These are phyloP conservation scores for Rapana venosa DNA, from an alignment of 2,888 invertebrate genomes.

Conservation along the genomic window DNA sequence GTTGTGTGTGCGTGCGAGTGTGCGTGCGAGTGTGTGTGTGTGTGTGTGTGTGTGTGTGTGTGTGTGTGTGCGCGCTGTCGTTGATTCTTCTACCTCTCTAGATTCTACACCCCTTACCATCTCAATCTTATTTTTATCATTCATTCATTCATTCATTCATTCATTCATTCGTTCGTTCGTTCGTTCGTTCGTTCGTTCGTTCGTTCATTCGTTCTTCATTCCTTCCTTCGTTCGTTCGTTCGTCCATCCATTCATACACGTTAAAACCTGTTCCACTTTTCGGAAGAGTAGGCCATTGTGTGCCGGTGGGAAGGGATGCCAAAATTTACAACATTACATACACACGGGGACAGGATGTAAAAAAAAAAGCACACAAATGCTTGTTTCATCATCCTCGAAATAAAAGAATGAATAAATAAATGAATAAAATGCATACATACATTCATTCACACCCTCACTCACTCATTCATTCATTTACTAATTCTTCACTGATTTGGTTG, in stretches of 20 bases:
- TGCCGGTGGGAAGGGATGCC: too few relatives aligned
- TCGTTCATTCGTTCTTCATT: not conserved
- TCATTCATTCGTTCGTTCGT: not conserved
- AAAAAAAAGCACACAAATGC: too few relatives aligned
- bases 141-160: not conserved
- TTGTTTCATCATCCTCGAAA: too few relatives aligned
- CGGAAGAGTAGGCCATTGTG: too few relatives aligned
- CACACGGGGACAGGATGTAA: too few relatives aligned
- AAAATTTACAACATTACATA: too few relatives aligned
- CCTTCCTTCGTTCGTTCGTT: not conserved
- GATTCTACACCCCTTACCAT: not conserved
- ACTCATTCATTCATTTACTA: too few relatives aligned
- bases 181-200: not conserved
- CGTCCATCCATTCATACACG: not conserved
- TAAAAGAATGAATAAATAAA: too few relatives aligned
- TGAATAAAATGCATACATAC: too few relatives aligned
- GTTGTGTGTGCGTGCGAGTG: conserved; percentile 14
- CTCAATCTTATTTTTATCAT: not conserved
- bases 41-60: not conserved
- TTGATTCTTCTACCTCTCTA: not conserved
- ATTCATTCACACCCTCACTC: too few relatives aligned
- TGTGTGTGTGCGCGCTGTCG: not conserved
- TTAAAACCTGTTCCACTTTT: too few relatives aligned
- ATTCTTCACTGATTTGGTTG: too few relatives aligned
- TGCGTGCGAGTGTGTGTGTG: conserved; percentile 21